These are phyloP conservation scores for Akabosia matsudoensis DNA, from an alignment of 1,140 invertebrate species.

Conservation along the genomic window DNA sequence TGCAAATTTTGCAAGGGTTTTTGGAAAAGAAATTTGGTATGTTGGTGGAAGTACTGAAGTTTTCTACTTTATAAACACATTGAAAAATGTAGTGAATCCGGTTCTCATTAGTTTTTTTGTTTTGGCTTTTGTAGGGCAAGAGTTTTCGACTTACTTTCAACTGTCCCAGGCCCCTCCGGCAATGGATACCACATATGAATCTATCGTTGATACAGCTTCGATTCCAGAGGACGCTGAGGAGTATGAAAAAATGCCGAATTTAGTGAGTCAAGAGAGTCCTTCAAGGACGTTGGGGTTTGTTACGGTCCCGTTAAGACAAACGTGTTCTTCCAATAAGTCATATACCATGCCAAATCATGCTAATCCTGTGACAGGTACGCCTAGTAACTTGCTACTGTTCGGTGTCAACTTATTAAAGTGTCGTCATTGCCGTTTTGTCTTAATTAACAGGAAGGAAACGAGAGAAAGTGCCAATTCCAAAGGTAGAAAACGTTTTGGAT, in stretches of 20 bases:
- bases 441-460: neutral
- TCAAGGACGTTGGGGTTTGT: neutral
- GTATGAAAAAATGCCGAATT: conserved; percentile 14
- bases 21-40: neutral
- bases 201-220: neutral
- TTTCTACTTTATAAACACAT: neutral
- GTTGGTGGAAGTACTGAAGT: neutral
- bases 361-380: neutral
- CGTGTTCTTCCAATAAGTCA: neutral
- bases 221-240: neutral
- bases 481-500: neutral
- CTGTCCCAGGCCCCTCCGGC: neutral
- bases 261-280: conserved; percentile 1
- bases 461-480: neutral
- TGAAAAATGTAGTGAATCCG: neutral
- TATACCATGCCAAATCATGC: neutral
- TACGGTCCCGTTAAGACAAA: neutral
- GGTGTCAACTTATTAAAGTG: no score
- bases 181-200: neutral
- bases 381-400: no score
- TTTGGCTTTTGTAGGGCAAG: neutral
- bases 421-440: neutral
- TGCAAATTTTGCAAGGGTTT: neutral
- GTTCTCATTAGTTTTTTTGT: neutral
- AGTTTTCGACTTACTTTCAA: neutral